Base-by-base conservation (phyloP, 2,888 invertebrate genomes). In the Eupithecia exiguata region DNA sequence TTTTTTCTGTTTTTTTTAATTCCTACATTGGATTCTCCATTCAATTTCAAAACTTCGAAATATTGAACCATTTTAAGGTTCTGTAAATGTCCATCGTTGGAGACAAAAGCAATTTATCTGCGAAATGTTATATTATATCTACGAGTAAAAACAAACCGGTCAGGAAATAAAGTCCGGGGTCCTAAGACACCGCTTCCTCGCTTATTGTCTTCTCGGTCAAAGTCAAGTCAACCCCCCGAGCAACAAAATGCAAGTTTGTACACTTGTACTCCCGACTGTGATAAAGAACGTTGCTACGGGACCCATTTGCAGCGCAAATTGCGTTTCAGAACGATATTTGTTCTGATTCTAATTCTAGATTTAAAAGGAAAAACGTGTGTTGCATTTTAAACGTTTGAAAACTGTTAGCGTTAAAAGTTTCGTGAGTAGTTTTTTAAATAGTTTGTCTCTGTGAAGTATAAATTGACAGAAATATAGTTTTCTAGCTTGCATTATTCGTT, bases 271-370 rank as follows among this genome's bases (percentile, higher is more conserved):
- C 62, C 68, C 36, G 70, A 71, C 71, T 68, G 72, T 73, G 78
- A 79, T 73, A 75, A 70, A 79, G 78, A 74, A 78, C 66, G 69
- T 62, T 68, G 74, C 61, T 61, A 38, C 46, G 72, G 63, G 70
- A 74, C 65, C 71, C 66, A 74, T 79, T 78, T 74, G 30, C 72
- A 74, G 69, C 65, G 73, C 73, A 77, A 77, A 79, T 79, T 78
- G 74, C 73, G 67, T 74, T 74, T 69, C 61, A 66, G 49, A 53
- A 70, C 72, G 61, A 74, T 75, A 72, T 71, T 77, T 70, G 71
- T 74, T 75, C 68, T 70, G 75, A 73, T 75, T 71, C 67, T 74
- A 72, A 71, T 73, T 68, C 61, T 62, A 74, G 76, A 76, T 77
- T 73, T 67, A 53, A 66, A 69, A 43, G 43, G 63, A 66, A 61